A percentile compares a stretch with the other conserved stretches of the same genome.
These are phyloP conservation scores for Peribatodes rhomboidaria DNA, from an alignment of 2,888 invertebrate species.

Conservation along the genomic window DNA sequence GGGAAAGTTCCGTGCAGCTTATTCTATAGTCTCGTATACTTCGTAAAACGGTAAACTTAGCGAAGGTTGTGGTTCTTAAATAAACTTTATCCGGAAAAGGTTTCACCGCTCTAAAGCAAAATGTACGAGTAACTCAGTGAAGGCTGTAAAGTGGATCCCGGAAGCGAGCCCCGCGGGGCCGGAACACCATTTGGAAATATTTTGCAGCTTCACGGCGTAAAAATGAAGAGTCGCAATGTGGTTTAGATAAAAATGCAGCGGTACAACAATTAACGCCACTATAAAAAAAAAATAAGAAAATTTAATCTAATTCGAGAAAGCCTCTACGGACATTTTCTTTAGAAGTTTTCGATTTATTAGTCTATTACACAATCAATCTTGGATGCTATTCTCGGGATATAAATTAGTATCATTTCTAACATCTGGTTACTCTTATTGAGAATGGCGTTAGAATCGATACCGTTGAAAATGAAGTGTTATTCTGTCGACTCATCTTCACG, in stretches of 20 bases:
- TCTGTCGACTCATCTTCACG: no score
- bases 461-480: no score
- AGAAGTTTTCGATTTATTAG: no score
- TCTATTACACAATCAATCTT: no score
- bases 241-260: not conserved
- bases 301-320: not conserved
- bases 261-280: not conserved
- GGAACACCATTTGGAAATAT: not conserved
- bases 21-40: not conserved
- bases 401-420: no score
- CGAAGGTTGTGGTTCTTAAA: not conserved
- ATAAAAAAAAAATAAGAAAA: not conserved
- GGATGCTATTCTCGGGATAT: no score
- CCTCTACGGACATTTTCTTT: no score
- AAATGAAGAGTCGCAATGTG: not conserved
- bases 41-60: not conserved
- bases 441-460: no score
- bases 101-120: not conserved
- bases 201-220: not conserved
- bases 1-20: no score
- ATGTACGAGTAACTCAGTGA: not conserved
- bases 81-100: conserved; percentile 1
- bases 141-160: not conserved
- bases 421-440: no score
- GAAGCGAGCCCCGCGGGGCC: not conserved